phyloP scores from a whole-genome alignment of 2,888 invertebrate species.

The Pecten maximus region DNA sequence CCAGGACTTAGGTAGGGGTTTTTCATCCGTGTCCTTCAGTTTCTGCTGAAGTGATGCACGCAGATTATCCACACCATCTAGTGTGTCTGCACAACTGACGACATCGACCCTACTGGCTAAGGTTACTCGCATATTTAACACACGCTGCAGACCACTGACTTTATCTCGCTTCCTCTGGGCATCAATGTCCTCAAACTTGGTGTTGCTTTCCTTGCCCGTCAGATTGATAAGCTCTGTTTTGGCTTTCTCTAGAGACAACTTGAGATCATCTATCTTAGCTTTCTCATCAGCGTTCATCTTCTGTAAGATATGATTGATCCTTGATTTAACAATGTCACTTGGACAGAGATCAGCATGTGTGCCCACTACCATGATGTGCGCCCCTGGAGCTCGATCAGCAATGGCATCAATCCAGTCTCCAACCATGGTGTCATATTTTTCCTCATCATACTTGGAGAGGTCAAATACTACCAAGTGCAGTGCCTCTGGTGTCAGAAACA shows the following conservation, averaged over 20 bases:
- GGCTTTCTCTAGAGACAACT: constrained; percentile 47
- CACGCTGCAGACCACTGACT: constrained; percentile 68
- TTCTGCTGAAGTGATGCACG: constrained; percentile 56
- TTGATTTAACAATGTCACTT: constrained; percentile 64
- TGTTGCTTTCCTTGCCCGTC: constrained; percentile 63
- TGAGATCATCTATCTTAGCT: constrained; percentile 62
- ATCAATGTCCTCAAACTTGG: constrained; percentile 73
- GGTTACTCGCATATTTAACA: constrained; percentile 69
- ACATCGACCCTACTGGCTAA: constrained; percentile 70
- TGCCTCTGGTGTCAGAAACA: constrained; percentile 78
- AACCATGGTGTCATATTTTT: constrained; percentile 67
- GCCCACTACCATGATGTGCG: constrained; percentile 72
- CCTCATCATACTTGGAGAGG: constrained; percentile 65
- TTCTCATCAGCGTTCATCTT: constrained; percentile 71
- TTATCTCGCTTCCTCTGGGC: constrained; percentile 73
- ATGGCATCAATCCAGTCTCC: constrained; percentile 78
- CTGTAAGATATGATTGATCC: constrained; percentile 66
- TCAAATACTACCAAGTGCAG: constrained; percentile 77
- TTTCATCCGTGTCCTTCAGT: constrained; percentile 64
- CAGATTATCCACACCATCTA: constrained; percentile 69
- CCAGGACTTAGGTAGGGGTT: constrained; percentile 73
- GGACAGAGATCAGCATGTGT: constrained; percentile 76
- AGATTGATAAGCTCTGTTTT: constrained; percentile 59
- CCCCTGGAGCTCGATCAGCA: constrained; percentile 75
- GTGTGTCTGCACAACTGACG: constrained; percentile 75